phyloP scores from a whole-genome alignment of 2,113 vertebrate species.

The Corvus cornix region DNA sequence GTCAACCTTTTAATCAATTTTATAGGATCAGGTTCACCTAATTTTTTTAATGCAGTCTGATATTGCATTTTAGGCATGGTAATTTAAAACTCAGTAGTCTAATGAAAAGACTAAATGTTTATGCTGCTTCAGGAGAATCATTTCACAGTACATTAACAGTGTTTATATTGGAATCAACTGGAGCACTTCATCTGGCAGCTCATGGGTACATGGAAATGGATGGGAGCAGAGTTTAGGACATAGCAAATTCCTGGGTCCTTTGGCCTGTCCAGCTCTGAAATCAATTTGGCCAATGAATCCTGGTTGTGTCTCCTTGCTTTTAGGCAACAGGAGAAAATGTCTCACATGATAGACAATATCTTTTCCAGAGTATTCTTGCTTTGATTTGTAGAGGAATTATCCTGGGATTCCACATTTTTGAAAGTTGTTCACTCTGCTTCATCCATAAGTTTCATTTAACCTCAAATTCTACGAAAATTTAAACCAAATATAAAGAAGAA shows the following conservation, averaged over 20 bases:
- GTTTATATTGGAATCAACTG: slow-evolving; percentile 37
- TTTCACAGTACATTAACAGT: slow-evolving; percentile 57
- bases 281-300: background rate
- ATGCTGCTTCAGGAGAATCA: slow-evolving; percentile 34
- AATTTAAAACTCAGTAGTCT: slow-evolving; percentile 1
- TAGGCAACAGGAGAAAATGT: background rate
- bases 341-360: background rate
- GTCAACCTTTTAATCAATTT: background rate
- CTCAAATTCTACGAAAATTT: background rate
- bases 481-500: background rate
- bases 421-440: background rate
- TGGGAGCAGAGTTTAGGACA: background rate
- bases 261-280: background rate
- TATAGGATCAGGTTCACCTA: background rate
- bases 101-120: slow-evolving; percentile 51
- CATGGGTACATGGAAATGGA: background rate
- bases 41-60: background rate
- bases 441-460: background rate
- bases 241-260: background rate
- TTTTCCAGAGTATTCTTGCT: background rate
- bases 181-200: background rate
- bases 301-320: background rate
- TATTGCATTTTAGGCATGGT: background rate
- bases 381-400: background rate
- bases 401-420: background rate